Evolutionary conservation across 2,113 vertebrate species (phyloP).

Genomic region (Ahaetulla prasina): DNA sequence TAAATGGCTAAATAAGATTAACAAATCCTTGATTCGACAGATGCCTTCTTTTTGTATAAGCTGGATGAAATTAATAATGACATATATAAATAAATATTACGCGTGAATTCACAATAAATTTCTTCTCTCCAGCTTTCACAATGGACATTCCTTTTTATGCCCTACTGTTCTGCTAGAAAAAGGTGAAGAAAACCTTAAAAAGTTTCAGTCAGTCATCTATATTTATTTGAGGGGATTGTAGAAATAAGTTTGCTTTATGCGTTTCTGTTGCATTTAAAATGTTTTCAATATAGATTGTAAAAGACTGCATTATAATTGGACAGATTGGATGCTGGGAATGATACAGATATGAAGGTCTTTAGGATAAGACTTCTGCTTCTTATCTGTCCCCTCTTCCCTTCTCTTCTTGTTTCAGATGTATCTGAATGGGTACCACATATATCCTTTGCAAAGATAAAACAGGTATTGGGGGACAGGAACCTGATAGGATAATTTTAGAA

Average conservation of each 20-base stretch:
- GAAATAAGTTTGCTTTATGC: neutral
- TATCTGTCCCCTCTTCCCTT: neutral
- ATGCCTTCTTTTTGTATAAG: conserved; percentile 11
- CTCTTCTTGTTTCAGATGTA: neutral
- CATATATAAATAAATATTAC: conserved; percentile 21
- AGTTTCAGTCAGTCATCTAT: neutral
- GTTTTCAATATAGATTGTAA: neutral
- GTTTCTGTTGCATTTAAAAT: neutral
- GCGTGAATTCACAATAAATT: conserved; percentile 31
- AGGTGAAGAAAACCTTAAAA: neutral
- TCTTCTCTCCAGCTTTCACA: neutral
- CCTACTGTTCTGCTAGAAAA: neutral
- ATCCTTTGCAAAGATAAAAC: neutral
- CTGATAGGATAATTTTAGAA: neutral
- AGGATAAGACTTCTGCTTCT: neutral
- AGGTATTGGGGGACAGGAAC: neutral
- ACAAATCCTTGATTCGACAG: conserved; percentile 32
- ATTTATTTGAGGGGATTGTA: neutral
- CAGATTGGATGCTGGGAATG: neutral
- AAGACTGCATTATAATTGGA: neutral
- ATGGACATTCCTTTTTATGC: neutral
- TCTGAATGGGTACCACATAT: neutral
- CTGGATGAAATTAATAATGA: conserved; percentile 28
- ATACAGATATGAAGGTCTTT: neutral
- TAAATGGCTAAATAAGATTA: conserved; percentile 39